Evolutionary conservation across 2,113 vertebrate genomes (phyloP).

Genomic region (Sylvilagus bachmani): DNA sequence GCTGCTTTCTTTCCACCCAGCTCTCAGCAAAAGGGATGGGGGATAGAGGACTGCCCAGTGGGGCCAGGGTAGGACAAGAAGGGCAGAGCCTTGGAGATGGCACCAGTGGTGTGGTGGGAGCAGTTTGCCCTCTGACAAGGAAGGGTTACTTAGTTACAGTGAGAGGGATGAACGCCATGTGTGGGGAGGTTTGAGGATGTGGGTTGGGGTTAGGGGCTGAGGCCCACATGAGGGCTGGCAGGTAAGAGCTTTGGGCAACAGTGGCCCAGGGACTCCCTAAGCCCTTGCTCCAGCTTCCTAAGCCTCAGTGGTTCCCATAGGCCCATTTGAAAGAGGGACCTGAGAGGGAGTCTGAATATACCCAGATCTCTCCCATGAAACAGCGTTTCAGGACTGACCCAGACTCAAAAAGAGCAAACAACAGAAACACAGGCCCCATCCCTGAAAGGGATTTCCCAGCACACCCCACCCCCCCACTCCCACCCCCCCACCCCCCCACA

Average conservation of each 20-base stretch:
- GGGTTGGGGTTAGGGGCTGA: neutral
- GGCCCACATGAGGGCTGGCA: neutral
- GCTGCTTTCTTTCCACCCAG: neutral
- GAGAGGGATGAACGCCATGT: neutral
- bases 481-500: too few relatives aligned
- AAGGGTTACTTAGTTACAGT: neutral
- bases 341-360: neutral
- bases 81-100: neutral
- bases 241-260: neutral
- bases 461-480: too few relatives aligned
- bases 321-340: neutral
- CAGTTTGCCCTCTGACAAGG: neutral
- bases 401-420: neutral
- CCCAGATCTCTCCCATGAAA: neutral
- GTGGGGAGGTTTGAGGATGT: neutral
- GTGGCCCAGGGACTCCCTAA: neutral
- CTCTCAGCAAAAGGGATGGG: neutral
- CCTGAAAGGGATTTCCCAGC: neutral
- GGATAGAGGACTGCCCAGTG: neutral
- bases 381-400: neutral
- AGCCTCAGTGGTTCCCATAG: neutral
- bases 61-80: neutral
- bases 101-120: neutral
- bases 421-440: neutral
- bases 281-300: neutral